Evolutionary conservation across 1,140 invertebrate genomes (phyloP).

Genomic region (Drosophila pachea): DNA sequence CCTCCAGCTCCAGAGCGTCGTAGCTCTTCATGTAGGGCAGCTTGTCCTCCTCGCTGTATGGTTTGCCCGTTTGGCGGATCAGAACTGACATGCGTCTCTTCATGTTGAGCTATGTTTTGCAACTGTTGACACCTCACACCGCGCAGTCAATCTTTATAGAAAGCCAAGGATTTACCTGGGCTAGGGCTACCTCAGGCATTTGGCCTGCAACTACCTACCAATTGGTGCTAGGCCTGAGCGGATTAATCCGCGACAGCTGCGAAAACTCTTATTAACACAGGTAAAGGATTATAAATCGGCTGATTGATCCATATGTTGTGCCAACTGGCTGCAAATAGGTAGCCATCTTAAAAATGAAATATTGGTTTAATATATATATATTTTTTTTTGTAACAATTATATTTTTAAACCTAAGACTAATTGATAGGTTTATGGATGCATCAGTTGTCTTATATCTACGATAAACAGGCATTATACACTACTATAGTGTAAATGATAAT

Average conservation of each 20-base stretch:
- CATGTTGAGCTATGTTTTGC: conserved; percentile 12
- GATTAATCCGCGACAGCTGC: conserved; percentile 36
- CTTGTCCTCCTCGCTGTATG: not conserved
- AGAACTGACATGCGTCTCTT: conserved; percentile 1
- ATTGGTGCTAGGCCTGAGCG: conserved; percentile 55
- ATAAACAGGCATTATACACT: no score
- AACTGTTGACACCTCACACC: conserved; percentile 12
- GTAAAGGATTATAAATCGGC: conserved; percentile 9
- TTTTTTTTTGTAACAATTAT: no score
- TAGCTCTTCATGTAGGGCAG: conserved; percentile 1
- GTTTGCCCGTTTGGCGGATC: not conserved
- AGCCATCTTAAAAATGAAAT: no score
- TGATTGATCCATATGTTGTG: not conserved
- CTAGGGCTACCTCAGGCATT: not conserved
- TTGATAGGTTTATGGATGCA: no score
- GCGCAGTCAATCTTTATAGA: conserved; percentile 24
- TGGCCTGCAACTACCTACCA: conserved; percentile 34
- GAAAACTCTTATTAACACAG: conserved; percentile 11
- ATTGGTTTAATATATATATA: no score
- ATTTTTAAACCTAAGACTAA: no score
- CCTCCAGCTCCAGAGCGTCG: conserved; percentile 53
- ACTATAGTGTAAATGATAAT: not conserved
- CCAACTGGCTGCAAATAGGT: not conserved
- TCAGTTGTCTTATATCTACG: no score
- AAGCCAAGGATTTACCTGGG: conserved; percentile 30